A percentile compares a stretch with the other conserved stretches of the same genome.
Evolutionary conservation across 2,113 vertebrate species (phyloP).

Genomic region (Callopanchax toddi): DNA sequence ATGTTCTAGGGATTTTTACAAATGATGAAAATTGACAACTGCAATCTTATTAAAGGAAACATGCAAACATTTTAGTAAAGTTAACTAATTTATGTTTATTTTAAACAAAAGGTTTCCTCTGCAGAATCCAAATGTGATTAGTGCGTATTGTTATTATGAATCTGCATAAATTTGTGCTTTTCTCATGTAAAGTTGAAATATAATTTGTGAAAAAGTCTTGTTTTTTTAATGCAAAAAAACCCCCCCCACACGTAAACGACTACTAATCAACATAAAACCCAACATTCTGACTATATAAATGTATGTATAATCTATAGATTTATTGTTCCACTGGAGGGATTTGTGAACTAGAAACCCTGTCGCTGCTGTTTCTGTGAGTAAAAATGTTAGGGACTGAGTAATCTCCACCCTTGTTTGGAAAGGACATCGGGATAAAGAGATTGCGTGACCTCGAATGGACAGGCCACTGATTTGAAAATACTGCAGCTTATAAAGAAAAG

Average conservation of each 20-base stretch:
- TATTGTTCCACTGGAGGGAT: conserved; percentile 35
- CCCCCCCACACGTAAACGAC: too few relatives aligned
- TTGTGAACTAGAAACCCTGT: conserved; percentile 28
- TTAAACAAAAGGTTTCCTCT: too few relatives aligned
- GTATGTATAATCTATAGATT: conserved; percentile 11
- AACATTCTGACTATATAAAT: conserved; percentile 29
- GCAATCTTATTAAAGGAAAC: too few relatives aligned
- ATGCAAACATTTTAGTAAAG: too few relatives aligned
- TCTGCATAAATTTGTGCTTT: too few relatives aligned
- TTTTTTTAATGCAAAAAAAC: background rate
- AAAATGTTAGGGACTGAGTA: conserved; percentile 25
- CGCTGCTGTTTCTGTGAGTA: background rate
- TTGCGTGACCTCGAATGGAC: conserved; percentile 24
- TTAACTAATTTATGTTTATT: too few relatives aligned
- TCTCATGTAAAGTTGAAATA: too few relatives aligned
- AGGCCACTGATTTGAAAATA: conserved; percentile 13
- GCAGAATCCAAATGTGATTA: too few relatives aligned
- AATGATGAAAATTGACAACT: too few relatives aligned
- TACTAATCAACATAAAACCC: background rate
- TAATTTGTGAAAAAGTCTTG: background rate
- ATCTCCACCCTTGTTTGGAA: conserved; percentile 32
- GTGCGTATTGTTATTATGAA: too few relatives aligned
- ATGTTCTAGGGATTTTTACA: too few relatives aligned
- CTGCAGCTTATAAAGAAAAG: conserved; percentile 10
- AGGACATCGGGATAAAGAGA: conserved; percentile 48